Evolutionary conservation across 2,113 vertebrate species (phyloP).

Genomic region (Pelecanoides urinatrix): DNA sequence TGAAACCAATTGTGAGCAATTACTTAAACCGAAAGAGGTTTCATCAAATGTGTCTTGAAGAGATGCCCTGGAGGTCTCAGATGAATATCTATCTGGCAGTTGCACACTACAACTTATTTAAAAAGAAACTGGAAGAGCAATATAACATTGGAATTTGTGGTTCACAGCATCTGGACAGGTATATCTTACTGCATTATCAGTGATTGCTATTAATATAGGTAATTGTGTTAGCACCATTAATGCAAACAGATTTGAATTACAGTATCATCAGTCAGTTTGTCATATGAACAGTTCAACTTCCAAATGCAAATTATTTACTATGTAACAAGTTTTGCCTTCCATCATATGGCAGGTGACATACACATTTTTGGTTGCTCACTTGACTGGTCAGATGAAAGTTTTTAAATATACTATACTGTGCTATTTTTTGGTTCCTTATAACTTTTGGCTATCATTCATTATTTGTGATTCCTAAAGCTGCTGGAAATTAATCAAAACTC

Average conservation of each 20-base stretch:
- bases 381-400: background rate
- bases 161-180: conserved; percentile 61
- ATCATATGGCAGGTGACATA: background rate
- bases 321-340: background rate
- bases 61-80: conserved; percentile 85
- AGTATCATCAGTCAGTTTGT: background rate
- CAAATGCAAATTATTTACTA: background rate
- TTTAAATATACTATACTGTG: background rate
- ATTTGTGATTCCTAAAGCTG: background rate
- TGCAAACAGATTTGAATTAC: background rate
- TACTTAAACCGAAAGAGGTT: conserved; percentile 66
- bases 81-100: conserved; percentile 81
- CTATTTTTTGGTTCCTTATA: background rate
- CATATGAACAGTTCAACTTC: background rate
- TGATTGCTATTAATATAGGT: background rate
- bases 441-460: background rate
- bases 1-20: conserved; percentile 66
- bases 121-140: conserved; percentile 63
- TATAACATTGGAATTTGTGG: background rate
- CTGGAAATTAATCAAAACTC: background rate
- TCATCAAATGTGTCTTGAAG: conserved; percentile 74
- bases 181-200: background rate
- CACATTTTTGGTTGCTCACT: background rate
- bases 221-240: background rate
- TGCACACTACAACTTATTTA: conserved; percentile 77